Conservation (phyloP, 2,113 vertebrate species). For the Lepidothrix coronata region DNA sequence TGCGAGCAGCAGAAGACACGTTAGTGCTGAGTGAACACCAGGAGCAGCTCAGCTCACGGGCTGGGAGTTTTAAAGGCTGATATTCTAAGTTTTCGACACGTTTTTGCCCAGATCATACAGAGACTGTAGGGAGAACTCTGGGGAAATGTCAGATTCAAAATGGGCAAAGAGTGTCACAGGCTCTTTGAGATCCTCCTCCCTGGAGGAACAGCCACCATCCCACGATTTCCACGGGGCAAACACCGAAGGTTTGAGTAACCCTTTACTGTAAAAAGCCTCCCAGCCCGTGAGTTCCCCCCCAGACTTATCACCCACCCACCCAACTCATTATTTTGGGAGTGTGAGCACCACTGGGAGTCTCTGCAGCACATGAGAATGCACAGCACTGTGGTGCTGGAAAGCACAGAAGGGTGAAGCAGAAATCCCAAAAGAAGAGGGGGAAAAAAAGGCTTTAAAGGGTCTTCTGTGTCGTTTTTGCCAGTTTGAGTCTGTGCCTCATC, state of each 20-base stretch:
- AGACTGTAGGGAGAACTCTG: neutral
- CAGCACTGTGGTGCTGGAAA: neutral
- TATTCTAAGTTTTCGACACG: neutral
- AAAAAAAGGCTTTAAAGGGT: neutral
- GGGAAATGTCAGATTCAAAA: neutral
- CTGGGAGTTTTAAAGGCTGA: neutral
- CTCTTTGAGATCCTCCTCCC: neutral
- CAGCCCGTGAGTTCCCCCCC: neutral
- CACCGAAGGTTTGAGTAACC: neutral
- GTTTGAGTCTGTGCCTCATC: neutral
- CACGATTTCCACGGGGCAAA: neutral
- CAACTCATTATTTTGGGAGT: neutral
- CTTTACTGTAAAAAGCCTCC: neutral
- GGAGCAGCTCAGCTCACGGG: neutral
- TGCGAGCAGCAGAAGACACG: neutral
- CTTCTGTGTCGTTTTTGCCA: neutral
- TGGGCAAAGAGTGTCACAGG: neutral
- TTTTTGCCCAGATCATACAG: neutral
- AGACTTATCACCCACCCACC: neutral
- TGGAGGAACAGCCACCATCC: neutral
- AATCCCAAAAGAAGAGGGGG: neutral
- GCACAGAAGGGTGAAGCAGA: neutral
- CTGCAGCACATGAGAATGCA: neutral
- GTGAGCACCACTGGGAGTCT: neutral
- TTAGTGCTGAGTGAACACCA: neutral